Conservation (phyloP, 1,140 invertebrate genomes). For the Triops longicaudatus region DNA sequence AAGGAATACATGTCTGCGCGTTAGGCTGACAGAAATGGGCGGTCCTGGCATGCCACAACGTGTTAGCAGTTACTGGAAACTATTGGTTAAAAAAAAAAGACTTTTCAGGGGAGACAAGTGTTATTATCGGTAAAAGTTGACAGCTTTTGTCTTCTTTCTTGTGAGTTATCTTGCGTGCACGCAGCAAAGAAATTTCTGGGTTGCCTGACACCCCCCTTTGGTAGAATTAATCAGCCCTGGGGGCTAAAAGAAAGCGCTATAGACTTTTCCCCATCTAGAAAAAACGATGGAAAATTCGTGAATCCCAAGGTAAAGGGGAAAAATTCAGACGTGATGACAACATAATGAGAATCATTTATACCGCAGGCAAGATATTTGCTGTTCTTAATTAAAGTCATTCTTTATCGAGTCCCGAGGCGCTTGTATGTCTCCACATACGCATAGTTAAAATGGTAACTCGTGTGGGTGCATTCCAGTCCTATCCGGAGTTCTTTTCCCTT, state of each 20-base stretch:
- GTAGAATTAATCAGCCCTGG: neutral
- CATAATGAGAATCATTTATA: slow-evolving; percentile 2
- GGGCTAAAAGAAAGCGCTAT: neutral
- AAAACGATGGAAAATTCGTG: neutral
- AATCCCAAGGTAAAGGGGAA: neutral
- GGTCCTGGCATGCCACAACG: neutral
- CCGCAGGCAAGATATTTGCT: neutral
- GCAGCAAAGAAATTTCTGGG: neutral
- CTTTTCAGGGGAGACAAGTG: neutral
- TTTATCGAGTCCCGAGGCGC: neutral
- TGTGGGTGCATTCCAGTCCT: neutral
- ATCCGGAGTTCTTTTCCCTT: no score
- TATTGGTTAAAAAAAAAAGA: neutral
- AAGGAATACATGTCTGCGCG: no score
- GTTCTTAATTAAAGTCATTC: slow-evolving; percentile 12
- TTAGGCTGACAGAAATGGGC: neutral
- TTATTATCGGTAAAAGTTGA: no score
- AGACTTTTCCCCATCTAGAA: neutral
- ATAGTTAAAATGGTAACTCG: neutral
- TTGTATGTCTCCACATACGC: neutral
- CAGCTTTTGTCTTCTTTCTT: neutral
- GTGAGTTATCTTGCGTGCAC: neutral
- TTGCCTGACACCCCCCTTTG: neutral
- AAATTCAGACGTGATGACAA: neutral
- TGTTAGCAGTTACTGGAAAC: neutral